These are phyloP conservation scores for Mastomys natalensis DNA, from an alignment of 2,113 vertebrate species.

Conservation along the genomic window DNA sequence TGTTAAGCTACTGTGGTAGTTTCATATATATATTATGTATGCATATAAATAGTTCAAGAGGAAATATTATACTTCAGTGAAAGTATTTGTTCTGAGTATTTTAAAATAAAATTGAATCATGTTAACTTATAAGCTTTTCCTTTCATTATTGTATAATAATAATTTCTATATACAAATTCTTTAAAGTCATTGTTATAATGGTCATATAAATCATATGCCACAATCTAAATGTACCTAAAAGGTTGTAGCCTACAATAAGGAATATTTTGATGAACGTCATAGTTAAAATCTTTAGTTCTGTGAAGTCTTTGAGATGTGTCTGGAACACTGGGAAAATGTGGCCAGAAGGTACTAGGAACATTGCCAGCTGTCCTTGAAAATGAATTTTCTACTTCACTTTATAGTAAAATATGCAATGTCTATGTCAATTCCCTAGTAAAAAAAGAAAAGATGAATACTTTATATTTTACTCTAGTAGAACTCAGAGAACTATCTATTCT, in stretches of 20 bases:
- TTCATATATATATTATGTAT: background rate
- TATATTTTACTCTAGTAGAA: background rate
- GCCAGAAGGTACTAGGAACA: background rate
- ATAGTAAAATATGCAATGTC: background rate
- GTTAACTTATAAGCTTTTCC: background rate
- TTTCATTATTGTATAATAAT: background rate
- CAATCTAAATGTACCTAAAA: background rate
- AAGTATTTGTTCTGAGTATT: background rate
- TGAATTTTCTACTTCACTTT: background rate
- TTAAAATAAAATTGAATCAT: background rate
- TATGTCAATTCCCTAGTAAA: background rate
- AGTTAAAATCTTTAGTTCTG: background rate
- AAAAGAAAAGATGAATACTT: background rate
- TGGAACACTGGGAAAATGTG: background rate
- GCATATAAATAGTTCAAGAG: background rate
- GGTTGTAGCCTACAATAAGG: background rate
- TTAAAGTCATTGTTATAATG: slow-evolving; percentile 3
- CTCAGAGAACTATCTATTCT: background rate
- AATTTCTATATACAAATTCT: background rate
- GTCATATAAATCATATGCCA: background rate
- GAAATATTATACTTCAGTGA: background rate
- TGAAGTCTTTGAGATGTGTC: background rate
- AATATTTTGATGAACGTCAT: background rate
- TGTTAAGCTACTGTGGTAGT: background rate
- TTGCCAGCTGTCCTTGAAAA: background rate